Evolutionary conservation across 2,113 vertebrate genomes (phyloP).

Genomic region (Urocolius indicus): DNA sequence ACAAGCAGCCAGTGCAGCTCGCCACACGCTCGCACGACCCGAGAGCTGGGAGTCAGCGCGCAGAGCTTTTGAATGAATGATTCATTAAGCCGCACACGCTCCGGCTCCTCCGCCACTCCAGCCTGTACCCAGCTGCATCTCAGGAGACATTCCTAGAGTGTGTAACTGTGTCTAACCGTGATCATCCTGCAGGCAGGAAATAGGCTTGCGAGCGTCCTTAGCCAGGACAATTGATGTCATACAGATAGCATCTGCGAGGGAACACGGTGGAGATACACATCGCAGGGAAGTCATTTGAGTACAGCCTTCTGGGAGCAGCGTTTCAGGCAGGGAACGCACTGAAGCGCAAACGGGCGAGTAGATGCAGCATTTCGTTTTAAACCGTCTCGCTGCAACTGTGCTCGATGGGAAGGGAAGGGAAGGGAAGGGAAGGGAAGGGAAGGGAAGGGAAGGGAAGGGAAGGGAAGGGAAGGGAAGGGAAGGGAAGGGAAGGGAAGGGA

Average conservation of each 20-base stretch:
- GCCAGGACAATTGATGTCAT: slow-evolving; percentile 43
- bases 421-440: no score
- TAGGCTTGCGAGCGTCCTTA: slow-evolving; percentile 42
- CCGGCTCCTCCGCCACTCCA: slow-evolving; percentile 10
- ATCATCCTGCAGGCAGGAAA: slow-evolving; percentile 53
- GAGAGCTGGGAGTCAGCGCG: background rate
- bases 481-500: no score
- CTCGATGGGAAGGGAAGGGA: no score
- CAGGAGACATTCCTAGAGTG: slow-evolving; percentile 58
- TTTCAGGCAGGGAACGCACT: background rate
- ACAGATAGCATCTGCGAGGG: background rate
- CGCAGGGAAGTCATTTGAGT: background rate
- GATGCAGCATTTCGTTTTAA: background rate
- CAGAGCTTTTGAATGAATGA: slow-evolving; percentile 30
- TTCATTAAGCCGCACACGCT: slow-evolving; percentile 3
- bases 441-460: no score
- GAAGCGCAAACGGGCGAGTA: background rate
- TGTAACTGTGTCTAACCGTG: slow-evolving; percentile 45
- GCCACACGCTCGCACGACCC: background rate
- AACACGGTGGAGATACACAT: background rate
- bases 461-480: no score
- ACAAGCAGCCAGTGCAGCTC: background rate
- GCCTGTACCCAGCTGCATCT: slow-evolving; percentile 40
- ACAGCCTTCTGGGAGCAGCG: background rate
- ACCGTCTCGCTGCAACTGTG: background rate